Evolutionary conservation across 2,888 invertebrate species (phyloP).

Genomic region (Gastracanthus pulcherrimus): DNA sequence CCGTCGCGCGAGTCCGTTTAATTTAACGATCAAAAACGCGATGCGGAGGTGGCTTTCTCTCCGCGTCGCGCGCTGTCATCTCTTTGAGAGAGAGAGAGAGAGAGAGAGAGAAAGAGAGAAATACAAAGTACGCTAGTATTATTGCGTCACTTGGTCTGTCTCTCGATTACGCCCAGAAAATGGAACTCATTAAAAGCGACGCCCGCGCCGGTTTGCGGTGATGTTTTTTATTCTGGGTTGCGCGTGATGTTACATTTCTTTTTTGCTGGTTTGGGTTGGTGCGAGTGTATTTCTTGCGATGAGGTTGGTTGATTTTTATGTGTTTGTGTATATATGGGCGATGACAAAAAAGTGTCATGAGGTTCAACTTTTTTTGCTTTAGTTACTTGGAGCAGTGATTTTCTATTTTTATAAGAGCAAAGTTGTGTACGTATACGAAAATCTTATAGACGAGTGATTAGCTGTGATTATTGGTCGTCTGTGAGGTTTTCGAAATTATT

Average conservation of each 20-base stretch:
- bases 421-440: background rate
- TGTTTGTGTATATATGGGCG: too few relatives aligned
- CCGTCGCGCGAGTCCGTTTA: constrained; percentile 3
- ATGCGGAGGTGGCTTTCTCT: constrained; percentile 46
- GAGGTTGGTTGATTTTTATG: too few relatives aligned
- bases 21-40: constrained; percentile 34
- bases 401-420: background rate
- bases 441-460: too few relatives aligned
- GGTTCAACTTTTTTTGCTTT: background rate
- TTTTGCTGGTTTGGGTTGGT: too few relatives aligned
- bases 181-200: background rate
- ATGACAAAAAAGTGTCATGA: background rate
- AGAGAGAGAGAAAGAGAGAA: background rate
- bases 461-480: too few relatives aligned
- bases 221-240: too few relatives aligned
- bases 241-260: background rate
- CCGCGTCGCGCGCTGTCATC: background rate
- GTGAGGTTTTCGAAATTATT: background rate
- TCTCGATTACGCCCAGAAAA: constrained; percentile 3
- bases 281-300: too few relatives aligned
- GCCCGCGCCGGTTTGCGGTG: background rate
- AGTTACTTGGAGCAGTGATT: background rate
- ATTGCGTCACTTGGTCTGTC: constrained; percentile 11
- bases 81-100: background rate
- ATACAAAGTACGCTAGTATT: background rate